Conservation (phyloP, 2,888 invertebrate genomes). For the Cotesia congregata region DNA sequence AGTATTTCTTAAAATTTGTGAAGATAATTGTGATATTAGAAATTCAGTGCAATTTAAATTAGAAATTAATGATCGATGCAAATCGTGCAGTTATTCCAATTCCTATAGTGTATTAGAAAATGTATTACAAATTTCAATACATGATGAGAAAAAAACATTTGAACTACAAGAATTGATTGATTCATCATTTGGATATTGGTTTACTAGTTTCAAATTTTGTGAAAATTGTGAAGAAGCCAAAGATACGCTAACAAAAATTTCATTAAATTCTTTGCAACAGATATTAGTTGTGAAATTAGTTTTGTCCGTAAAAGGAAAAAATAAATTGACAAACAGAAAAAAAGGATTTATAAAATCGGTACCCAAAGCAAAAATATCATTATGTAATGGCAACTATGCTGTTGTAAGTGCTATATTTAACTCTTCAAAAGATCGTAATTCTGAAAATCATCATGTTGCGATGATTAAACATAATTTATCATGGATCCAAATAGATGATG, state of each 20-base stretch:
- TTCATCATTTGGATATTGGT: slow-evolving; percentile 20
- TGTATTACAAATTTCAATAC: too few species aligned
- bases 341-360: slow-evolving; percentile 29
- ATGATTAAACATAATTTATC: too few species aligned
- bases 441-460: too few species aligned
- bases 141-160: slow-evolving; percentile 1
- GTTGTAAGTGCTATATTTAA: slow-evolving; percentile 2
- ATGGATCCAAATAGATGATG: too few species aligned
- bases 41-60: too few species aligned
- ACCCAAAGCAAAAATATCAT: slow-evolving; percentile 2
- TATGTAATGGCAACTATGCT: slow-evolving; percentile 28
- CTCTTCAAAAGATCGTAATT: too few species aligned
- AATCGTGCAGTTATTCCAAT: too few species aligned
- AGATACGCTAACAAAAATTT: too few species aligned
- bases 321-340: not conserved
- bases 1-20: too few species aligned
- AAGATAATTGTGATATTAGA: too few species aligned
- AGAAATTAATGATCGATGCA: too few species aligned
- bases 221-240: not conserved
- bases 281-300: slow-evolving; percentile 23
- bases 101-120: too few species aligned
- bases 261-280: not conserved
- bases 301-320: not conserved
- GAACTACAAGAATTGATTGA: slow-evolving; percentile 30
- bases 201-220: not conserved